A percentile compares a stretch with the other conserved stretches of the same genome.
Evolutionary conservation across 2,113 vertebrate genomes (phyloP).

Genomic region (Aegithalos caudatus): DNA sequence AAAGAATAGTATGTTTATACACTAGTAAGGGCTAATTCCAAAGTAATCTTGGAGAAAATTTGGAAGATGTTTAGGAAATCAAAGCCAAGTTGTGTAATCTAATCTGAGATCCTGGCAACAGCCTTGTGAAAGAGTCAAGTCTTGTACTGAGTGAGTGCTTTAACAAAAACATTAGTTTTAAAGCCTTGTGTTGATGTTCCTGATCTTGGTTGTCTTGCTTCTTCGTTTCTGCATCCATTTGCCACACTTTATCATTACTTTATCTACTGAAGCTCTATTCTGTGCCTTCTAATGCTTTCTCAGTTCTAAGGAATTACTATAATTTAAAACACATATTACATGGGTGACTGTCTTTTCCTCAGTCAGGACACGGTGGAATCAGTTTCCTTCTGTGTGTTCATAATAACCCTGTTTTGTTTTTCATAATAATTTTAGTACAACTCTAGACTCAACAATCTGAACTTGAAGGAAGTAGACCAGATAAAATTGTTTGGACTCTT

Average conservation of each 20-base stretch:
- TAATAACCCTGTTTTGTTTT: not conserved
- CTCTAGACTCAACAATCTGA: conserved; percentile 12
- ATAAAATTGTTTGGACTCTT: conserved; percentile 3
- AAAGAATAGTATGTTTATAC: not conserved
- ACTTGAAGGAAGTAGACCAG: not conserved
- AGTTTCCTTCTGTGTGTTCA: not conserved
- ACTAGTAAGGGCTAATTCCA: not conserved
- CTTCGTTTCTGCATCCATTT: not conserved
- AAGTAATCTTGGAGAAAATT: not conserved
- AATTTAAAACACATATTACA: not conserved
- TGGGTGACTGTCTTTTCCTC: not conserved
- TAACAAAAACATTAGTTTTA: not conserved
- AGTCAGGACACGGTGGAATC: not conserved
- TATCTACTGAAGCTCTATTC: not conserved
- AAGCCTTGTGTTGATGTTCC: not conserved
- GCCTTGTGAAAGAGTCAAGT: not conserved
- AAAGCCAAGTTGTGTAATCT: not conserved
- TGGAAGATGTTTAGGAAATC: not conserved
- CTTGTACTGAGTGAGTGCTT: not conserved
- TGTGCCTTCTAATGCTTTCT: not conserved
- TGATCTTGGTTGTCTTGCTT: not conserved
- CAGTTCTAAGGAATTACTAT: not conserved
- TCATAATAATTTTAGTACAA: not conserved
- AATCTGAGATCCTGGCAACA: not conserved
- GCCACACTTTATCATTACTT: not conserved